A percentile compares a stretch with the other conserved stretches of the same genome.
Conservation (phyloP, 2,797 vertebrate genomes). For the Gadopsis bispinosus region DNA sequence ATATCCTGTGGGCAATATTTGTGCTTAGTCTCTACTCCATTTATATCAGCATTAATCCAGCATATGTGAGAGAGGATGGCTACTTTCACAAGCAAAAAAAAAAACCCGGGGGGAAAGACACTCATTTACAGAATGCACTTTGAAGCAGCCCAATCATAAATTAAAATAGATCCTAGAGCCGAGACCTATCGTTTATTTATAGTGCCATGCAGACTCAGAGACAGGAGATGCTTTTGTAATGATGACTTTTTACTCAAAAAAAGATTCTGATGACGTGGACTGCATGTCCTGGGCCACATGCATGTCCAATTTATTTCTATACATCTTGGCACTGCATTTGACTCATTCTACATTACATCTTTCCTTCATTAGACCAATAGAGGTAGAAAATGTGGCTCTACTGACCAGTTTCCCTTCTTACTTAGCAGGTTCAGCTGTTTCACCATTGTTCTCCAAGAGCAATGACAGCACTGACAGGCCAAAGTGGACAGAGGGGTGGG, state of each 20-base stretch:
- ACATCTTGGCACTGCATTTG: not conserved
- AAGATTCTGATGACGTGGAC: not conserved
- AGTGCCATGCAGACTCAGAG: constrained; percentile 11
- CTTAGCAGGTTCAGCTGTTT: not conserved
- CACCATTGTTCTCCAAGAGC: not conserved
- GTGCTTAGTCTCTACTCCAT: not conserved
- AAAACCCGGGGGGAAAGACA: not conserved
- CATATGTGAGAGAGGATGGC: not conserved
- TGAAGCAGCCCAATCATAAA: not conserved
- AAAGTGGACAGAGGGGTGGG: constrained; percentile 37
- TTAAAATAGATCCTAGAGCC: not conserved
- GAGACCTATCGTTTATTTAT: not conserved
- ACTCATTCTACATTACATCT: not conserved
- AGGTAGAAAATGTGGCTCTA: not conserved
- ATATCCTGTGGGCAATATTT: not conserved
- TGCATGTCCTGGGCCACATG: not conserved
- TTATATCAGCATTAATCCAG: constrained; percentile 9
- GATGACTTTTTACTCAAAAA: not conserved
- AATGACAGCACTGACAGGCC: constrained; percentile 48
- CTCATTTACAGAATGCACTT: not conserved
- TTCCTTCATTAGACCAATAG: constrained; percentile 8
- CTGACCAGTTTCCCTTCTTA: not conserved
- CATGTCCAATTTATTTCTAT: not conserved
- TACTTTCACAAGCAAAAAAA: constrained; percentile 11
- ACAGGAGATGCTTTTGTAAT: constrained; percentile 16